A percentile compares a stretch with the other conserved stretches of the same genome.
Evolutionary conservation across 1,140 invertebrate genomes (phyloP).

Genomic region (Meloidogyne hapla): DNA sequence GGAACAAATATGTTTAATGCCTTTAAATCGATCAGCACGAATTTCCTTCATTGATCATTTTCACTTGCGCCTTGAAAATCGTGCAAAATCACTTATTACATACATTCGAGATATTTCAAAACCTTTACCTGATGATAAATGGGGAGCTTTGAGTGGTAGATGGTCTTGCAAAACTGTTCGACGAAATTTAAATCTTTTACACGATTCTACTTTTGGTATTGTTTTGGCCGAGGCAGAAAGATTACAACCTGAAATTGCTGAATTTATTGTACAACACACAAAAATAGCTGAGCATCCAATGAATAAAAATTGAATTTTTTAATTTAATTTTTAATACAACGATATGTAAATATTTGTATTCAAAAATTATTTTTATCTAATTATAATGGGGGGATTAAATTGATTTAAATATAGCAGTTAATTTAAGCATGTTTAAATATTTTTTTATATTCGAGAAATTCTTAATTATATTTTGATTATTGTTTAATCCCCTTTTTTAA

Average conservation of each 20-base stretch:
- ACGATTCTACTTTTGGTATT: slow-evolving; percentile 37
- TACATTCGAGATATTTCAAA: slow-evolving; percentile 39
- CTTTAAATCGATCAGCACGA: slow-evolving; percentile 31
- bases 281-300: neutral
- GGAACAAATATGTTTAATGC: slow-evolving; percentile 28
- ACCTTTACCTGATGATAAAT: slow-evolving; percentile 33
- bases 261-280: slow-evolving; percentile 31
- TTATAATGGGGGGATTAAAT: too few relatives aligned
- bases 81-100: slow-evolving; percentile 37
- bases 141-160: slow-evolving; percentile 14
- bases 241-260: slow-evolving; percentile 26
- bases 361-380: too few relatives aligned
- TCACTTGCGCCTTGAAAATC: slow-evolving; percentile 32
- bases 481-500: too few relatives aligned
- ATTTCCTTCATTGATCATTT: slow-evolving; percentile 39
- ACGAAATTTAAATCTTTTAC: slow-evolving; percentile 27
- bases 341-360: too few relatives aligned
- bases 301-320: too few relatives aligned
- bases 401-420: too few relatives aligned
- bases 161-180: slow-evolving; percentile 35
- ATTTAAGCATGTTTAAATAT: too few relatives aligned
- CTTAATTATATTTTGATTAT: too few relatives aligned
- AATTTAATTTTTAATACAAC: too few relatives aligned
- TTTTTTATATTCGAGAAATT: too few relatives aligned
- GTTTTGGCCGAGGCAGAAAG: slow-evolving; percentile 28